Conservation (phyloP, 2,797 vertebrate species). For the Apogon hyalosoma region DNA sequence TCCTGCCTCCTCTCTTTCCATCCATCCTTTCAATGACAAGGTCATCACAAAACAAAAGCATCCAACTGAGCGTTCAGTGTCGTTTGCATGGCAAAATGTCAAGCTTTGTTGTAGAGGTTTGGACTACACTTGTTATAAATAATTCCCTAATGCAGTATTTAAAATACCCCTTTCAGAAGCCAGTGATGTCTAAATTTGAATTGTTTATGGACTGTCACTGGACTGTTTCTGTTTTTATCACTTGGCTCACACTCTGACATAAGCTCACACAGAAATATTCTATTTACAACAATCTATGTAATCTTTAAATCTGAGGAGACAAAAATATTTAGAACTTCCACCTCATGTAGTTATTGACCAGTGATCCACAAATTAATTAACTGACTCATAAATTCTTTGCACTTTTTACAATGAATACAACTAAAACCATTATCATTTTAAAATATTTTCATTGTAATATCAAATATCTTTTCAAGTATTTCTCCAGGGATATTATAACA, state of each 20-base stretch:
- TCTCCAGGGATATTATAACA: not conserved
- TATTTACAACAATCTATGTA: no score
- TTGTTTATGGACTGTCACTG: not conserved
- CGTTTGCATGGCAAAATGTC: conserved; percentile 24
- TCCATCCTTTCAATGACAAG: conserved; percentile 61
- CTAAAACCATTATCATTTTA: not conserved
- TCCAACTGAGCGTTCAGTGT: conserved; percentile 32
- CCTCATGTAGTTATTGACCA: no score
- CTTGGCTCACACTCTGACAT: no score
- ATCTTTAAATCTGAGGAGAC: no score
- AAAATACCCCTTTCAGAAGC: not conserved
- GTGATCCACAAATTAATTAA: no score
- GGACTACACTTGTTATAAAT: not conserved
- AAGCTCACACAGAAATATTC: no score
- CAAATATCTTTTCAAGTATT: not conserved
- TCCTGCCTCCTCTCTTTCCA: conserved; percentile 21
- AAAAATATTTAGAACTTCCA: no score
- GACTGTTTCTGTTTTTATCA: not conserved
- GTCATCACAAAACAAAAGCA: conserved; percentile 38
- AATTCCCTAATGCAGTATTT: not conserved
- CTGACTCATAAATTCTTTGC: not conserved
- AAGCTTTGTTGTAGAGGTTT: conserved; percentile 10
- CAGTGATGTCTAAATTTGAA: not conserved
- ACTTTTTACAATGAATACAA: no score
- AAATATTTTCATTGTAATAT: not conserved